phyloP scores from a whole-genome alignment of 2,797 vertebrate species.

The Cyprinodon diabolis region DNA sequence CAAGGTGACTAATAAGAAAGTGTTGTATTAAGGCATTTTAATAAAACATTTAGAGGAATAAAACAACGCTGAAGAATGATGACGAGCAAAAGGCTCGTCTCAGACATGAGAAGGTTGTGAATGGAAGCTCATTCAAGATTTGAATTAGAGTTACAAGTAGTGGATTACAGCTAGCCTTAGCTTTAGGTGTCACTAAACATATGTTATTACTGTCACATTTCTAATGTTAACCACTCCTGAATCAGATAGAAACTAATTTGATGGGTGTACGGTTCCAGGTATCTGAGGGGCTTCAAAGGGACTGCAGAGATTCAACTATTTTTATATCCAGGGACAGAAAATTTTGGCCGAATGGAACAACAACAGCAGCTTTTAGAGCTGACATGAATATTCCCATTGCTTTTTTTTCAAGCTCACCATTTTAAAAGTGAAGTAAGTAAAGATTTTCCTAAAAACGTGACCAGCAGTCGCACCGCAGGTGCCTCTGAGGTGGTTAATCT shows the following conservation, averaged over 20 bases:
- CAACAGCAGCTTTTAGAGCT: constrained; percentile 14
- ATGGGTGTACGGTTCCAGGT: constrained; percentile 29
- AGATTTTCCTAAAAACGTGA: constrained; percentile 71
- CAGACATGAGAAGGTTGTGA: background rate
- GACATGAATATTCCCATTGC: constrained; percentile 5
- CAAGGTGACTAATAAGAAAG: background rate
- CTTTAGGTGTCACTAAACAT: background rate
- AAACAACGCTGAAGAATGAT: background rate
- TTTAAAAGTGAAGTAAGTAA: constrained; percentile 28
- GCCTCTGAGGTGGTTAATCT: constrained; percentile 76
- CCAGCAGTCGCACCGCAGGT: constrained; percentile 65
- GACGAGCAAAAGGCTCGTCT: background rate
- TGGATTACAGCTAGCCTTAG: background rate
- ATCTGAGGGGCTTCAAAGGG: constrained; percentile 15
- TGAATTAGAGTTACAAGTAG: background rate
- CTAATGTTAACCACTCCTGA: background rate
- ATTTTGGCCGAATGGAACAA: background rate
- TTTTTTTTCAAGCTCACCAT: constrained; percentile 4
- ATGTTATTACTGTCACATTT: background rate
- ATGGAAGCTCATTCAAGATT: background rate
- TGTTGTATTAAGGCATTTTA: background rate
- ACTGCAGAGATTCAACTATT: background rate
- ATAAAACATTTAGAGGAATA: background rate
- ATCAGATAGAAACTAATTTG: background rate
- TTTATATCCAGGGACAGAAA: background rate